Evolutionary conservation across 2,888 invertebrate genomes (phyloP).

Genomic region (Vandiemenella viatica): DNA sequence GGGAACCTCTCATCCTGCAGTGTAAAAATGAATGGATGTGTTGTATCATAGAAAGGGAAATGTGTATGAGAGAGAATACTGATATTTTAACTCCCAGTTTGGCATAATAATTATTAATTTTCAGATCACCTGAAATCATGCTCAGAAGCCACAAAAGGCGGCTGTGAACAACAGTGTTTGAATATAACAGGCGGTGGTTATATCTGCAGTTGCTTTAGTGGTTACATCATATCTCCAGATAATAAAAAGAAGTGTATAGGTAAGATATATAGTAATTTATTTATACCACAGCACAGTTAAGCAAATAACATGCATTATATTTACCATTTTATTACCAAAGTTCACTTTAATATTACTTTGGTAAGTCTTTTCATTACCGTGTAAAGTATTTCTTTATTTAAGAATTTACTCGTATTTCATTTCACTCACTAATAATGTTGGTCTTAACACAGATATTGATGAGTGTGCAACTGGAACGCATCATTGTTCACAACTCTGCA

Average conservation of each 20-base stretch:
- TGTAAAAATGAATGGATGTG: no score
- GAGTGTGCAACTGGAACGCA: slow-evolving; percentile 72
- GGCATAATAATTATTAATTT: no score
- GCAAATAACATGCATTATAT: no score
- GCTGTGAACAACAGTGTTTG: slow-evolving; percentile 84
- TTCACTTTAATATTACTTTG: background rate
- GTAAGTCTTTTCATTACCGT: background rate
- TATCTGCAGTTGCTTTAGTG: slow-evolving; percentile 78
- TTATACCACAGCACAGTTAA: background rate
- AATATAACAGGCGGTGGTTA: slow-evolving; percentile 71
- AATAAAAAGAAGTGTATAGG: slow-evolving; percentile 66
- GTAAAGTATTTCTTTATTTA: background rate
- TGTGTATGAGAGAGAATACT: no score
- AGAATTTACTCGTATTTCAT: no score
- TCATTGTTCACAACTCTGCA: slow-evolving; percentile 86
- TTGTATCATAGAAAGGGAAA: no score
- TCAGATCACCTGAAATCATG: slow-evolving; percentile 32
- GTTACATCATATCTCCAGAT: slow-evolving; percentile 63
- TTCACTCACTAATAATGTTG: no score
- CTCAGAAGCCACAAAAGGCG: slow-evolving; percentile 40
- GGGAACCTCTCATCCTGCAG: no score
- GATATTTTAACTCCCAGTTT: no score
- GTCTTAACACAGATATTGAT: slow-evolving; percentile 54
- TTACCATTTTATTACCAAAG: background rate
- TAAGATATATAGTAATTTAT: slow-evolving; percentile 11